These are phyloP conservation scores for Gouania willdenowi DNA, from an alignment of 2,797 vertebrate genomes.

Conservation along the genomic window DNA sequence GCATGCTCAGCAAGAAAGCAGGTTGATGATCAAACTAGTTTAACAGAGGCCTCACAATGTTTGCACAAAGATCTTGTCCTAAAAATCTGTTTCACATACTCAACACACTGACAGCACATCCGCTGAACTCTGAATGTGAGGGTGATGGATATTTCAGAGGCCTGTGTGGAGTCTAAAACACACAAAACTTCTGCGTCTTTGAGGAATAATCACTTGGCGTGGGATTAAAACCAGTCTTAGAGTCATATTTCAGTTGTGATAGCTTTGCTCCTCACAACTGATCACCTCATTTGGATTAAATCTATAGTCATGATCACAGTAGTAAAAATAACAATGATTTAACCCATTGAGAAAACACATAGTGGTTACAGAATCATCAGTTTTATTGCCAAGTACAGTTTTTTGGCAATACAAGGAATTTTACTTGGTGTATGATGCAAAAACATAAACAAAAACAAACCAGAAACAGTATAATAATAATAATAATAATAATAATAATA, in stretches of 20 bases:
- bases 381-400: too few relatives aligned
- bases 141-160: conserved; percentile 71
- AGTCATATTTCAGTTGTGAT: conserved; percentile 18
- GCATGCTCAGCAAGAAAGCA: conserved; percentile 57
- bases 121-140: conserved; percentile 42
- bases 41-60: conserved; percentile 62
- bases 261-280: conserved; percentile 16
- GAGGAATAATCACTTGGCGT: conserved; percentile 27
- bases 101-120: conserved; percentile 53
- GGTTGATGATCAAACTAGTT: conserved; percentile 69
- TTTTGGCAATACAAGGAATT: too few relatives aligned
- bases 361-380: too few relatives aligned
- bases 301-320: too few relatives aligned
- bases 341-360: too few relatives aligned
- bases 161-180: conserved; percentile 40
- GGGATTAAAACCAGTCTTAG: background rate
- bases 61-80: conserved; percentile 52
- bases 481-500: too few relatives aligned
- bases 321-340: too few relatives aligned
- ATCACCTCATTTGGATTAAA: conserved; percentile 12
- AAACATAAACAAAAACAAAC: too few relatives aligned
- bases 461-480: too few relatives aligned
- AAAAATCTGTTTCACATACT: conserved; percentile 69
- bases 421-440: too few relatives aligned
- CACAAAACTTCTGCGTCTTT: conserved; percentile 32